Conservation (phyloP, 2,113 vertebrate genomes). For the Archocentrus centrarchus region DNA sequence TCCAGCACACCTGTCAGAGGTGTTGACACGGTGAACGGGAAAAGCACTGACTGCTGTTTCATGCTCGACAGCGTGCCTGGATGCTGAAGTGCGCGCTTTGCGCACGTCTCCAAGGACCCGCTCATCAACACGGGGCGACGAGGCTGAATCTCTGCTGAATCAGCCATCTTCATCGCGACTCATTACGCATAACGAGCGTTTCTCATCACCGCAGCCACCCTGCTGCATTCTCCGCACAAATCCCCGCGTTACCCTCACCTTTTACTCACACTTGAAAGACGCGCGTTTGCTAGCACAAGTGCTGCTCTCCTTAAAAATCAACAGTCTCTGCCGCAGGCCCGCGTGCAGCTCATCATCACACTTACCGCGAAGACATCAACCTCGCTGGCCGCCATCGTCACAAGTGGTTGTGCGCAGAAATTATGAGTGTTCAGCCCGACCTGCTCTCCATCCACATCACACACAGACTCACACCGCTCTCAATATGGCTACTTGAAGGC, state of each 20-base stretch:
- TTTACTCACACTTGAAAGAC: slow-evolving; percentile 17
- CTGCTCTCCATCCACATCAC: slow-evolving; percentile 64
- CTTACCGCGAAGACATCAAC: slow-evolving; percentile 86
- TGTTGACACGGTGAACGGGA: slow-evolving; percentile 27
- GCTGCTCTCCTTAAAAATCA: background rate
- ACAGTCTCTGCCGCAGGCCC: background rate
- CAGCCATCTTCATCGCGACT: slow-evolving; percentile 11
- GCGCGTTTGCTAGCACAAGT: background rate
- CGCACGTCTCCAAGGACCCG: background rate
- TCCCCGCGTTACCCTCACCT: background rate
- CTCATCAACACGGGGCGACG: background rate
- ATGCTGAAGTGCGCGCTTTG: slow-evolving; percentile 3
- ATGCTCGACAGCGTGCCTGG: background rate
- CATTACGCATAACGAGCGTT: slow-evolving; percentile 2
- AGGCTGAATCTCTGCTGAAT: background rate
- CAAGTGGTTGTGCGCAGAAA: slow-evolving; percentile 41
- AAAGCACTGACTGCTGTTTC: slow-evolving; percentile 7
- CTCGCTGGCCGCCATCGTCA: slow-evolving; percentile 88
- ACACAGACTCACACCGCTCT: slow-evolving; percentile 79
- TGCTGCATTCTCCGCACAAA: slow-evolving; percentile 21
- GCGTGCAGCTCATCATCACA: slow-evolving; percentile 28
- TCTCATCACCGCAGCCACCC: background rate
- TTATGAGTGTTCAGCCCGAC: slow-evolving; percentile 64
- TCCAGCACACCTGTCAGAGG: slow-evolving; percentile 29
- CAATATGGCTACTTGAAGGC: slow-evolving; percentile 91